Conservation (phyloP, 2,888 invertebrate genomes). For the Drosophila mayaguana region DNA sequence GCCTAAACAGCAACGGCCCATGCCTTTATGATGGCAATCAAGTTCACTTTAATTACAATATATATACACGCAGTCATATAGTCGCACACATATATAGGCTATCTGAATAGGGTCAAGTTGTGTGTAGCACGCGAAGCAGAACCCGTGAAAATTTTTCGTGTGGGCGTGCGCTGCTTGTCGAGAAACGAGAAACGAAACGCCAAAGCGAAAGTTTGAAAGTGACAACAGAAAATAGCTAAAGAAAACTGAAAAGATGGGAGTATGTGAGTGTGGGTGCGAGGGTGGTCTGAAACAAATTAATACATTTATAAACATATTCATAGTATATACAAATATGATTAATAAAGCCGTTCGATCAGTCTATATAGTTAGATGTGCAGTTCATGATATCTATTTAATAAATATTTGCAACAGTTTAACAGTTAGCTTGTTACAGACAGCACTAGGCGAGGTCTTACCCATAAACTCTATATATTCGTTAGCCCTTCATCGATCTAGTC, state of each 20-base stretch:
- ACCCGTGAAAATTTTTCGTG: slow-evolving; percentile 40
- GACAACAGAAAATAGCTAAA: slow-evolving; percentile 47
- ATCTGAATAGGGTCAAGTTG: slow-evolving; percentile 68
- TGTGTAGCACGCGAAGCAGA: slow-evolving; percentile 53
- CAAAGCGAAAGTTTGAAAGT: slow-evolving; percentile 77
- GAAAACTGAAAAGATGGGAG: slow-evolving; percentile 1
- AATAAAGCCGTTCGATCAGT: no score
- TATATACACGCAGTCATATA: not conserved
- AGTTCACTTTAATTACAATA: slow-evolving; percentile 30
- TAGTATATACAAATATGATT: not conserved
- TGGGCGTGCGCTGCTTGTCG: slow-evolving; percentile 27
- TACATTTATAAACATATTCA: not conserved
- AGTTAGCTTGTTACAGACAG: no score
- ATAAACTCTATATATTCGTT: no score
- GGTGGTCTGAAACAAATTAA: not conserved
- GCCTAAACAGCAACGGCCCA: slow-evolving; percentile 61
- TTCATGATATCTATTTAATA: no score
- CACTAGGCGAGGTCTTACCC: no score
- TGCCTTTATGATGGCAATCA: slow-evolving; percentile 66
- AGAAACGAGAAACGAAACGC: slow-evolving; percentile 55
- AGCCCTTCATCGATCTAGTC: no score
- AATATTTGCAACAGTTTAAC: no score
- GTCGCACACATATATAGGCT: slow-evolving; percentile 27
- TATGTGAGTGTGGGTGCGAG: not conserved
- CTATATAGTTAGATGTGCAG: no score